phyloP scores from a whole-genome alignment of 2,113 vertebrate genomes.

The Eira barbara region DNA sequence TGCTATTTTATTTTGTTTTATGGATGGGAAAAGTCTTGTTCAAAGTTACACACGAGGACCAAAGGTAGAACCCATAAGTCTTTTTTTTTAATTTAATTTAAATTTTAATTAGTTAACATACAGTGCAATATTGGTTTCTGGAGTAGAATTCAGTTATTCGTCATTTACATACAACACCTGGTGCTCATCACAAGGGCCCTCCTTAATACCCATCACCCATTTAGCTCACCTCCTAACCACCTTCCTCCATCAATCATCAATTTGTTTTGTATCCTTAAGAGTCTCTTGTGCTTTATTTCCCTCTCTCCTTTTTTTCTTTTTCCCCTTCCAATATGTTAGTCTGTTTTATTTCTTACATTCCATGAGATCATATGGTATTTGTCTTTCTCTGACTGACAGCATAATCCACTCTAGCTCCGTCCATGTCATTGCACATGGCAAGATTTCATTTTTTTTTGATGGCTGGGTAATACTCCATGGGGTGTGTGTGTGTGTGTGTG shows the following conservation, averaged over 20 bases:
- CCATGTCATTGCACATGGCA: not conserved
- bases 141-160: not conserved
- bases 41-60: not conserved
- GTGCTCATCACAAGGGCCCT: not conserved
- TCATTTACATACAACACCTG: not conserved
- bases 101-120: not conserved
- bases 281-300: not conserved
- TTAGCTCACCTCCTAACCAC: not conserved
- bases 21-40: not conserved
- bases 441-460: not conserved
- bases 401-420: not conserved
- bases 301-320: not conserved
- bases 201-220: not conserved
- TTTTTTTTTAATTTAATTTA: not conserved
- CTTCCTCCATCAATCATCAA: not conserved
- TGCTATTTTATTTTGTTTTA: not conserved
- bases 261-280: not conserved
- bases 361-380: not conserved
- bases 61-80: not conserved
- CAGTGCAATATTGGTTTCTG: not conserved
- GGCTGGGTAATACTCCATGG: not conserved
- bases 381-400: not conserved
- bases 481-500: too few relatives aligned
- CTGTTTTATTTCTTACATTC: not conserved
- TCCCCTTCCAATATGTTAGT: not conserved